Percentiles rank a stretch among this genome's conserved stretches.
phyloP scores from a whole-genome alignment of 2,113 vertebrate species.

The Macrotis lagotis region DNA sequence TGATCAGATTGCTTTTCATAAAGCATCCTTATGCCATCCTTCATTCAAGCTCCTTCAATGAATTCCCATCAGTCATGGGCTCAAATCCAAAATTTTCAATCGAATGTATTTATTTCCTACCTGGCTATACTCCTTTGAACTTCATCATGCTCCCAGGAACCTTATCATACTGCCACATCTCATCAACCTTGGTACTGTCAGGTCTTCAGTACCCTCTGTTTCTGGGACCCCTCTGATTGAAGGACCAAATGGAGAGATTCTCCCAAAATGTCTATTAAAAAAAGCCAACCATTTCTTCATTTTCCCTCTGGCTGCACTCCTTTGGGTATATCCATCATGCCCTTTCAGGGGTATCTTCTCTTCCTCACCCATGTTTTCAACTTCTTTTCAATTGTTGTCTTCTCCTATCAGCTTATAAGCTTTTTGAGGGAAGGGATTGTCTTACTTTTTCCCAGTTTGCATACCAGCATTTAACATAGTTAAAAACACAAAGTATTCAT shows the following conservation, averaged over 20 bases:
- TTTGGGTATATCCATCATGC: neutral
- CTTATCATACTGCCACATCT: neutral
- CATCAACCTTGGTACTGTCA: neutral
- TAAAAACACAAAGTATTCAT: neutral
- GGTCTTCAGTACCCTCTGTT: neutral
- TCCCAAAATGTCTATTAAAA: neutral
- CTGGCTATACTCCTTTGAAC: neutral
- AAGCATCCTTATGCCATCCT: neutral
- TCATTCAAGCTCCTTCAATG: neutral
- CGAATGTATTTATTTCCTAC: neutral
- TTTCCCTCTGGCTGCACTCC: neutral
- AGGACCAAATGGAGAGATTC: neutral
- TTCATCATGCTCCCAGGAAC: neutral
- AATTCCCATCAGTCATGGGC: neutral
- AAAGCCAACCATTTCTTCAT: neutral
- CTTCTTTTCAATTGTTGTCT: neutral
- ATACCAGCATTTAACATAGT: neutral
- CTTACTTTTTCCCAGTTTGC: neutral
- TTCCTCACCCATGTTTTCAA: neutral
- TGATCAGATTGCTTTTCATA: neutral
- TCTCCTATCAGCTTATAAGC: neutral
- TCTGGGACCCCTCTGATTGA: neutral
- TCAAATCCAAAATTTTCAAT: neutral
- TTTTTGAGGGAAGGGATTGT: neutral
- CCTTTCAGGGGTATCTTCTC: neutral